A percentile compares a stretch with the other conserved stretches of the same genome.
Conservation (phyloP, 2,113 vertebrate genomes). For the Chaetura pelagica region DNA sequence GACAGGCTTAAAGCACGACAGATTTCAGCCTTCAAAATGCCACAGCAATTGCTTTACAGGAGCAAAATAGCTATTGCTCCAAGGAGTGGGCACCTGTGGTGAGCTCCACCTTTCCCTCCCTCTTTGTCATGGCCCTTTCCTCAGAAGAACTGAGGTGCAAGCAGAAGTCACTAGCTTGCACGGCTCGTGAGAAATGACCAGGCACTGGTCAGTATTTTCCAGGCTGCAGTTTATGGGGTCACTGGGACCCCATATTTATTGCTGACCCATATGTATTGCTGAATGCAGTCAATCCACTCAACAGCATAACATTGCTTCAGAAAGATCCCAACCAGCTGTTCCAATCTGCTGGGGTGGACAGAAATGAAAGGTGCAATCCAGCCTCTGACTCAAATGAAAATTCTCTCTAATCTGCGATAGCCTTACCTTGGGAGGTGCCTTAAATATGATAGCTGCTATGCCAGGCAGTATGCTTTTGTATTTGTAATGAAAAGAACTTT, state of each 20-base stretch:
- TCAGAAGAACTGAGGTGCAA: background rate
- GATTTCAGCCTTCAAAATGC: background rate
- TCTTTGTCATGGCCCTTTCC: background rate
- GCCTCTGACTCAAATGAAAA: slow-evolving; percentile 48
- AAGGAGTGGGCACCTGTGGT: rapidly evolving
- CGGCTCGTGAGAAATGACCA: background rate
- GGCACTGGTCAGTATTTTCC: background rate
- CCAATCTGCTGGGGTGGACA: background rate
- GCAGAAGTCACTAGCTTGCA: background rate
- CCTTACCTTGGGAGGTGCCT: slow-evolving; percentile 18
- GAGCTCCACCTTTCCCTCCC: background rate
- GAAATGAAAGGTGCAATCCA: slow-evolving; percentile 18
- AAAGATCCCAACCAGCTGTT: slow-evolving; percentile 31
- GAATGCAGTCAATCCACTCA: background rate
- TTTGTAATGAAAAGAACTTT: slow-evolving; percentile 4
- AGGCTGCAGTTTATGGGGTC: slow-evolving; percentile 15
- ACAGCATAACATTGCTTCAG: slow-evolving; percentile 25
- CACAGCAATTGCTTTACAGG: background rate
- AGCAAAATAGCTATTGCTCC: background rate
- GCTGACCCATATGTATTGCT: too few relatives aligned
- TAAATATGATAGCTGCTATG: background rate
- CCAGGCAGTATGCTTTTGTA: background rate
- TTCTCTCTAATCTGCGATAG: slow-evolving; percentile 51
- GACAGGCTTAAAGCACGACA: background rate
- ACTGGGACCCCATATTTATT: too few relatives aligned